Evolutionary conservation across 2,888 invertebrate genomes (phyloP).

Genomic region (Elysia crispata): DNA sequence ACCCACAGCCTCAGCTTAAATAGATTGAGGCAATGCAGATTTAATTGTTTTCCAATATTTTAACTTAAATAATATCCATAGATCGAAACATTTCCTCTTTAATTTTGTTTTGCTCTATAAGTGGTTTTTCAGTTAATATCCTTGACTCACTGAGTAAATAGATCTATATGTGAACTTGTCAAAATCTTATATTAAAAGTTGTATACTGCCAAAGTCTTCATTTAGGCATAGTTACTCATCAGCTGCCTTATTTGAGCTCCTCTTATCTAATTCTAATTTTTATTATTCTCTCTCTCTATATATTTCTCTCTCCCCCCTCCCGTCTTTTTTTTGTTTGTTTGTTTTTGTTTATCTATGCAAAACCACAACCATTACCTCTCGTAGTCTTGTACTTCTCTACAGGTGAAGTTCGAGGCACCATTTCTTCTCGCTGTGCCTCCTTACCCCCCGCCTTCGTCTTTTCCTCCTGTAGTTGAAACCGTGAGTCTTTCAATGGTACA

Average conservation of each 20-base stretch:
- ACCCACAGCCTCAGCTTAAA: no score
- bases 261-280: background rate
- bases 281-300: conserved; percentile 14
- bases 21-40: no score
- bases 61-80: no score
- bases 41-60: no score
- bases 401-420: conserved; percentile 18
- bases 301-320: conserved; percentile 2
- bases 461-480: background rate
- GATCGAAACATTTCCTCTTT: no score
- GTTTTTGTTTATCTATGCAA: background rate
- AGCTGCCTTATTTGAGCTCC: background rate
- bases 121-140: no score
- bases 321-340: conserved; percentile 2
- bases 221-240: background rate
- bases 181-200: no score
- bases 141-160: no score
- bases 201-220: background rate
- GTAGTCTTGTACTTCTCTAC: conserved; percentile 28
- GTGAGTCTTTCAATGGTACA: background rate
- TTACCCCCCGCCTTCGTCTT: background rate
- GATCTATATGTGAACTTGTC: no score
- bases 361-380: conserved; percentile 6
- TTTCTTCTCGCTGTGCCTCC: background rate
- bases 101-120: no score